phyloP scores from a whole-genome alignment of 2,113 vertebrate species.

The Columbina picui region DNA sequence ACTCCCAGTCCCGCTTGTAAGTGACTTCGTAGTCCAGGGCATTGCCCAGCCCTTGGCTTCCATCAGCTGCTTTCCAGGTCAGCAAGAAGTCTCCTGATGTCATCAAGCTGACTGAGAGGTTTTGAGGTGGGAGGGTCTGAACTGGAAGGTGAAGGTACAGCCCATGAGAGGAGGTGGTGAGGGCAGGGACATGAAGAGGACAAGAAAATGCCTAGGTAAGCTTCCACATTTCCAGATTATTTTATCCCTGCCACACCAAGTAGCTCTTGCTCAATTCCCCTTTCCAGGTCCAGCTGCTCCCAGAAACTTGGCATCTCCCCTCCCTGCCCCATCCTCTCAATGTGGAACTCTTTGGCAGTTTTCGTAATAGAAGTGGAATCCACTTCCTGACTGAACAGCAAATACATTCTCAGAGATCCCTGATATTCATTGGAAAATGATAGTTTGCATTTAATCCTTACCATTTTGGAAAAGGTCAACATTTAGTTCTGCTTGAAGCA shows the following conservation, averaged over 20 bases:
- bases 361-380: neutral
- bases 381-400: neutral
- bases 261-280: neutral
- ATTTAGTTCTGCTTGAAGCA: slow-evolving; percentile 25
- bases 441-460: slow-evolving; percentile 50
- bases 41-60: neutral
- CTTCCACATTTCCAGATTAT: neutral
- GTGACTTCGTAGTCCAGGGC: slow-evolving; percentile 71
- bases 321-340: neutral
- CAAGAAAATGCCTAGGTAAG: neutral
- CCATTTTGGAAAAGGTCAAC: slow-evolving; percentile 66
- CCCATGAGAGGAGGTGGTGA: neutral
- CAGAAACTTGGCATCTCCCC: neutral
- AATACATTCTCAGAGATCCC: neutral
- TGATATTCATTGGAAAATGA: neutral
- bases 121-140: slow-evolving; percentile 57
- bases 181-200: neutral
- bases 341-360: neutral
- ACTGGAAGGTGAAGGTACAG: slow-evolving; percentile 51
- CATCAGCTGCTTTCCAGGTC: slow-evolving; percentile 47
- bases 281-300: neutral
- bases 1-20: slow-evolving; percentile 66
- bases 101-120: slow-evolving; percentile 4
- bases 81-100: slow-evolving; percentile 43
- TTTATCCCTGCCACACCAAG: neutral